phyloP scores from a whole-genome alignment of 64 coral and sea anemone genomes.

The Actinia equina region DNA sequence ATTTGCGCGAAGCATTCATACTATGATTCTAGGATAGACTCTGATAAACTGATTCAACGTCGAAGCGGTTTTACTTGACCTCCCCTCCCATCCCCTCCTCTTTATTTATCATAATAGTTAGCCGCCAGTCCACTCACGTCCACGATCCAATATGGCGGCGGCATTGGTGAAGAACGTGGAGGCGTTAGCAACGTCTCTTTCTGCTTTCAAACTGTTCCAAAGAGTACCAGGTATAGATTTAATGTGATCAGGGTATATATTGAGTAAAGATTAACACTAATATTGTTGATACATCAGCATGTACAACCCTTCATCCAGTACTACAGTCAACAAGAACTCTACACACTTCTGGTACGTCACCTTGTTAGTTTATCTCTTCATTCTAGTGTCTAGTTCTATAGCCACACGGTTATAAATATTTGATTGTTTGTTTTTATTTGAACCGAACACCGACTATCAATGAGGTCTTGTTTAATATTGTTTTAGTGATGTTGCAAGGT shows the following conservation, averaged over 20 bases:
- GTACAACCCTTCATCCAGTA: background rate
- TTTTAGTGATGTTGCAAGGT: conserved; percentile 35
- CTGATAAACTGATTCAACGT: too few species aligned
- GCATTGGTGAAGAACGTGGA: background rate
- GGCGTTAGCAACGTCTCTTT: background rate
- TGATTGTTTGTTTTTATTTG: too few species aligned
- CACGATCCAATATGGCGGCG: background rate
- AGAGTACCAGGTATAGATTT: background rate
- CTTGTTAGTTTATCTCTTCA: background rate
- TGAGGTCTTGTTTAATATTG: background rate
- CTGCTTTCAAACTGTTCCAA: background rate
- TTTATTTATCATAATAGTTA: background rate
- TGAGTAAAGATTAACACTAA: background rate
- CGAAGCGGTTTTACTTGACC: too few species aligned
- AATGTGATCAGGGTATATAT: background rate
- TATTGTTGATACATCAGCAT: background rate
- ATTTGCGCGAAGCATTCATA: too few species aligned
- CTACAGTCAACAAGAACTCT: background rate
- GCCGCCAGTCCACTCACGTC: background rate
- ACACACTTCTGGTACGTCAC: background rate
- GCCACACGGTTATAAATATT: too few species aligned
- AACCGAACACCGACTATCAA: background rate
- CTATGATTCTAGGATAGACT: too few species aligned
- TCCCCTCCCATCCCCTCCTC: background rate
- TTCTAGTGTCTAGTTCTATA: too few species aligned